Evolutionary conservation across 1,140 invertebrate genomes (phyloP).

Genomic region (Agrypnia vestita): DNA sequence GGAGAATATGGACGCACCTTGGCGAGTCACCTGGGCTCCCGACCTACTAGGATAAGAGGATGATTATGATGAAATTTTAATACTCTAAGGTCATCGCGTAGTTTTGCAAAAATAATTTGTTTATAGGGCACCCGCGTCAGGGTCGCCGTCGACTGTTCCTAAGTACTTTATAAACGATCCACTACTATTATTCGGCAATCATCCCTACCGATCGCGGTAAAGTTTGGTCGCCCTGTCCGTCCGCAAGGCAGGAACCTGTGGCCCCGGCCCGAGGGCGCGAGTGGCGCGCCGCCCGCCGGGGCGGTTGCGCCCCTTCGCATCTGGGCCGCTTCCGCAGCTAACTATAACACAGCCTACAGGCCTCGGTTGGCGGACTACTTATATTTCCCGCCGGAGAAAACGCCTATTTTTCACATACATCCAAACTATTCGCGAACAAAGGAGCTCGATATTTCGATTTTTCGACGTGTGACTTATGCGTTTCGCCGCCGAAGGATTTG

Average conservation of each 20-base stretch:
- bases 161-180: no score
- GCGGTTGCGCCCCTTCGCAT: constrained; percentile 5
- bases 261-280: not conserved
- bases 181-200: not conserved
- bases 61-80: no score
- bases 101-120: no score
- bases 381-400: not conserved
- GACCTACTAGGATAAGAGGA: no score
- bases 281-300: not conserved
- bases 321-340: constrained; percentile 6
- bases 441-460: constrained; percentile 41
- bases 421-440: constrained; percentile 30
- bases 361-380: constrained; percentile 23
- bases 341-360: constrained; percentile 23
- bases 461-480: not conserved
- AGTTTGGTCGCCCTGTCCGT: constrained; percentile 25
- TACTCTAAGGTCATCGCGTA: no score
- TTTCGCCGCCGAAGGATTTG: not conserved
- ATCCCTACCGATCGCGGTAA: not conserved
- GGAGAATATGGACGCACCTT: no score
- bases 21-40: no score
- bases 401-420: constrained; percentile 45
- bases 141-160: no score
- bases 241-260: constrained; percentile 9
- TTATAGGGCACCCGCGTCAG: no score